Conservation (phyloP, 2,888 invertebrate genomes). For the Calliopum simillimum region DNA sequence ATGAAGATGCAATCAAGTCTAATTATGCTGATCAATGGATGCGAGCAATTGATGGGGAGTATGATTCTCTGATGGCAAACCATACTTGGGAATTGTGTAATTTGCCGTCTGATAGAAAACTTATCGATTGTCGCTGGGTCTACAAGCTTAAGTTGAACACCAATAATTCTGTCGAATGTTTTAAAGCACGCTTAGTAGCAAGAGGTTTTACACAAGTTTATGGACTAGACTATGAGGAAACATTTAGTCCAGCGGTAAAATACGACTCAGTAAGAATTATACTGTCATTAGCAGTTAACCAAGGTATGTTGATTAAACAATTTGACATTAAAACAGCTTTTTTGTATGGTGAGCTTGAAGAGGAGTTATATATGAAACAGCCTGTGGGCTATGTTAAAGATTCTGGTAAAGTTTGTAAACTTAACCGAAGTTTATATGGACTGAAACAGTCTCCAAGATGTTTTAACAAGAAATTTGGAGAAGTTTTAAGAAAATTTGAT, state of each 20-base stretch:
- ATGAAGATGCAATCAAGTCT: conserved; percentile 22
- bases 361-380: conserved; percentile 38
- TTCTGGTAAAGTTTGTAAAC: conserved; percentile 11
- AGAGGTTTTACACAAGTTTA: conserved; percentile 40
- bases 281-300: conserved; percentile 25
- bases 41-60: conserved; percentile 23
- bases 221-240: conserved; percentile 42
- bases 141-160: neutral
- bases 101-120: neutral
- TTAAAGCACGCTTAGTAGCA: conserved; percentile 38
- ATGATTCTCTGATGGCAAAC: conserved; percentile 13
- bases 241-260: conserved; percentile 40
- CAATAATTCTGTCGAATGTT: neutral
- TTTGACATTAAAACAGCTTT: conserved; percentile 29
- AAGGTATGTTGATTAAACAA: conserved; percentile 25
- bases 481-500: conserved; percentile 17
- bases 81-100: conserved; percentile 11
- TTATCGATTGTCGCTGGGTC: conserved; percentile 17
- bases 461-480: no score
- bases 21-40: neutral
- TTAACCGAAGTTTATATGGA: conserved; percentile 25
- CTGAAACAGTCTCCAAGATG: conserved; percentile 7
- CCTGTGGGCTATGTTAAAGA: conserved; percentile 33
- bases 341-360: conserved; percentile 32
- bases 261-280: conserved; percentile 36